These are phyloP conservation scores for Nanorana parkeri DNA, from an alignment of 2,113 vertebrate species.

Conservation along the genomic window DNA sequence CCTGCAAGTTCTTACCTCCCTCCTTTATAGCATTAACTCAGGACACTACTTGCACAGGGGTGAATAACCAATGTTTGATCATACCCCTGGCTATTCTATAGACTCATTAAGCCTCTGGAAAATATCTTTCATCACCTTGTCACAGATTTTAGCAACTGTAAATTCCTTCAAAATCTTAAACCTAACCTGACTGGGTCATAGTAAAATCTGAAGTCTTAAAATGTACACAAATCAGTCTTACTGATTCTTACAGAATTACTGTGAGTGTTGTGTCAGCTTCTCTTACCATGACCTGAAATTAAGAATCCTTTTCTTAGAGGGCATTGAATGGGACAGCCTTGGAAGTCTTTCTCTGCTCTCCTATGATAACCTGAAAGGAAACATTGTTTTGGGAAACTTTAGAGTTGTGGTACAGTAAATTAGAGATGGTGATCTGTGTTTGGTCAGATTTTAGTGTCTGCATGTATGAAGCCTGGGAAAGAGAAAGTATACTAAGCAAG, in stretches of 20 bases:
- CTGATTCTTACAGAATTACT: slow-evolving; percentile 19
- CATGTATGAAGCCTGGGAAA: not conserved
- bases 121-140: slow-evolving; percentile 67
- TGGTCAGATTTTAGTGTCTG: not conserved
- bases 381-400: slow-evolving; percentile 32
- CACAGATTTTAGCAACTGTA: slow-evolving; percentile 65
- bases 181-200: slow-evolving; percentile 63
- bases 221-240: slow-evolving; percentile 23
- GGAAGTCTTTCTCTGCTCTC: not conserved
- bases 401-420: slow-evolving; percentile 6
- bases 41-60: not conserved
- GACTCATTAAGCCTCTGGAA: slow-evolving; percentile 22
- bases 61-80: slow-evolving; percentile 44
- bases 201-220: slow-evolving; percentile 25
- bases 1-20: too few species aligned
- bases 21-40: too few species aligned
- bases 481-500: not conserved
- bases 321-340: not conserved
- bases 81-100: slow-evolving; percentile 3
- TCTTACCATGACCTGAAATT: not conserved
- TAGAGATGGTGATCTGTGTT: not conserved
- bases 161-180: slow-evolving; percentile 66
- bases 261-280: slow-evolving; percentile 18
- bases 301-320: not conserved
- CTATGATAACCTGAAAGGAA: slow-evolving; percentile 36